These are phyloP conservation scores for Meda fulgida DNA, from an alignment of 2,797 vertebrate species.

Conservation along the genomic window DNA sequence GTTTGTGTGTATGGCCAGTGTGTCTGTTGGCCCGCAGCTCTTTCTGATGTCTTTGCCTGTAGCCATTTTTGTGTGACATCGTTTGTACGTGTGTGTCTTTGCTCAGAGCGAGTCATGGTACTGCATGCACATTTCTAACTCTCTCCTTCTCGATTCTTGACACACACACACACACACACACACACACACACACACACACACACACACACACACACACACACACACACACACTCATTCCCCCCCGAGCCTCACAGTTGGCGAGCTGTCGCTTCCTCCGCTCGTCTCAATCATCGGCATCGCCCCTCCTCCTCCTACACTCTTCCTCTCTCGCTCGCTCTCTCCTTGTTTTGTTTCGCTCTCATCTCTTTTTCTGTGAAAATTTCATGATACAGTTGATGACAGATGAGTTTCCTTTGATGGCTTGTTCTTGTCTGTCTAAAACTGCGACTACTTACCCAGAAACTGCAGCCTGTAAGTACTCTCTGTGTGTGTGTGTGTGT, in stretches of 20 bases:
- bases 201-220: constrained; percentile 6
- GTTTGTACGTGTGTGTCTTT: constrained; percentile 36
- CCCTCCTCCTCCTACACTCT: constrained; percentile 43
- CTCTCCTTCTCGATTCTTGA: not conserved
- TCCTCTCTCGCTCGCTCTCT: constrained; percentile 42
- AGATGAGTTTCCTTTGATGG: constrained; percentile 73
- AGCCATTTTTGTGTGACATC: constrained; percentile 23
- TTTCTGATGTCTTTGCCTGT: constrained; percentile 53
- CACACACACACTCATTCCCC: constrained; percentile 32
- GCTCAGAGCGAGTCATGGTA: constrained; percentile 44
- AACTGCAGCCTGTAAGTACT: constrained; percentile 57
- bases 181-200: not conserved
- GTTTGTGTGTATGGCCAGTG: not conserved
- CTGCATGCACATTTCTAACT: constrained; percentile 36
- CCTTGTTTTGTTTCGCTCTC: constrained; percentile 61
- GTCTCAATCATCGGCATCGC: constrained; percentile 34
- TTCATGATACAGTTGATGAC: constrained; percentile 72
- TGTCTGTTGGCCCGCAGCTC: constrained; percentile 13
- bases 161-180: constrained; percentile 5
- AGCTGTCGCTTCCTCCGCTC: constrained; percentile 39
- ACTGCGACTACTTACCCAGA: constrained; percentile 53
- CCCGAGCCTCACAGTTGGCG: constrained; percentile 45
- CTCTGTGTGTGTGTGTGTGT: constrained; percentile 9
- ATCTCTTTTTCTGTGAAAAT: constrained; percentile 68
- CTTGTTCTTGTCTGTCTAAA: constrained; percentile 65